phyloP scores from a whole-genome alignment of 2,888 invertebrate species.

The Keiferia lycopersicella region DNA sequence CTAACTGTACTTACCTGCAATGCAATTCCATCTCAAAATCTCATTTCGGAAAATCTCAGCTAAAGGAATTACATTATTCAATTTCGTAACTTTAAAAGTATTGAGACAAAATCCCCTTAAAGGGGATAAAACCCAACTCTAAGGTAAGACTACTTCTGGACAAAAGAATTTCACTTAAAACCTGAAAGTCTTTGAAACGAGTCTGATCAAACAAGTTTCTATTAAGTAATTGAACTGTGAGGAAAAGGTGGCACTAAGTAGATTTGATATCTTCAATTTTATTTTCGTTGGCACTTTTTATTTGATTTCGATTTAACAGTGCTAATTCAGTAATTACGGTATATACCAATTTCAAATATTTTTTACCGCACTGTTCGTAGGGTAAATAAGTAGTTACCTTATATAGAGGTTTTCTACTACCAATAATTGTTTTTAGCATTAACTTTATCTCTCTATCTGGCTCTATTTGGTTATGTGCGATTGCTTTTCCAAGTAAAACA shows the following conservation, averaged over 20 bases:
- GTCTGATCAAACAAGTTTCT: slow-evolving; percentile 29
- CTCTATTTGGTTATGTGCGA: too few relatives aligned
- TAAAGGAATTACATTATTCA: background rate
- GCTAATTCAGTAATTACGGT: too few relatives aligned
- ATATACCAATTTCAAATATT: too few relatives aligned
- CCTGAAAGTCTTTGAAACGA: slow-evolving; percentile 21
- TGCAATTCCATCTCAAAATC: background rate
- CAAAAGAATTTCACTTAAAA: slow-evolving; percentile 26
- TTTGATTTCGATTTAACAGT: too few relatives aligned
- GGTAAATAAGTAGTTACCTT: too few relatives aligned
- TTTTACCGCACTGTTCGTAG: too few relatives aligned
- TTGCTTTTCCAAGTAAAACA: too few relatives aligned
- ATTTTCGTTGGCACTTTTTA: background rate
- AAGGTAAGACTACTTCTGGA: slow-evolving; percentile 11
- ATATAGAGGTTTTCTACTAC: too few relatives aligned
- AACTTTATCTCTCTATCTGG: too few relatives aligned
- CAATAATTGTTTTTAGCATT: too few relatives aligned
- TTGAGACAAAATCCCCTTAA: slow-evolving; percentile 14
- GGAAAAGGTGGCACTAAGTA: background rate
- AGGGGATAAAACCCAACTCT: background rate
- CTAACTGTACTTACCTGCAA: background rate
- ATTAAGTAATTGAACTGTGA: slow-evolving; percentile 46
- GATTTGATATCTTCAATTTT: background rate
- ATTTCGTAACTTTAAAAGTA: slow-evolving; percentile 12
- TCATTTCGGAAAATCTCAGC: slow-evolving; percentile 7